Evolutionary conservation across 2,888 invertebrate genomes (phyloP).

Genomic region (Tortricodes alternella): DNA sequence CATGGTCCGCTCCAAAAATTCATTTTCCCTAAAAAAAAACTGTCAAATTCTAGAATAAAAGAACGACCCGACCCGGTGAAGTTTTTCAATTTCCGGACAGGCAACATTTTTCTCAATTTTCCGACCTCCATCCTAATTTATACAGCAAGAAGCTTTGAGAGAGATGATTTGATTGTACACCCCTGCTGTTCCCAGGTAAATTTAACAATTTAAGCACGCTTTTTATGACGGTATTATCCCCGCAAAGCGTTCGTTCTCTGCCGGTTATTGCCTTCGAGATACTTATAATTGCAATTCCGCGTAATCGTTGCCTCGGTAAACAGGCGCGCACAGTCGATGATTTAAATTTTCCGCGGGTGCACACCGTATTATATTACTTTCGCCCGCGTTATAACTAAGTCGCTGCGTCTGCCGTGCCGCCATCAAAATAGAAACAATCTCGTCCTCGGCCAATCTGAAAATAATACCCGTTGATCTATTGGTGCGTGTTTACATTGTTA

Average conservation of each 20-base stretch:
- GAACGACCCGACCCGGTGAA: conserved; percentile 57
- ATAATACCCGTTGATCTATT: no score
- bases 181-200: conserved; percentile 73
- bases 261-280: conserved; percentile 54
- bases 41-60: conserved; percentile 70
- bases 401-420: background rate
- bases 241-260: conserved; percentile 53
- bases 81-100: conserved; percentile 80
- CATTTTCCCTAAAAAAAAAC: conserved; percentile 53
- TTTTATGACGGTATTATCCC: conserved; percentile 69
- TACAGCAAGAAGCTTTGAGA: conserved; percentile 68
- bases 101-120: conserved; percentile 70
- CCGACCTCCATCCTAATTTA: conserved; percentile 69
- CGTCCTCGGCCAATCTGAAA: no score
- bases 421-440: background rate
- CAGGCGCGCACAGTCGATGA: conserved; percentile 37
- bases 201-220: conserved; percentile 70
- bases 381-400: background rate
- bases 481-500: no score
- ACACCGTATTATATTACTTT: conserved; percentile 15
- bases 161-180: conserved; percentile 72
- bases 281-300: conserved; percentile 58
- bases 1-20: conserved; percentile 45
- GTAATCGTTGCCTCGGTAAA: conserved; percentile 51
- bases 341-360: conserved; percentile 28